Evolutionary conservation across 2,888 invertebrate species (phyloP).

Genomic region (Imbricaverruca yamaguchii): DNA sequence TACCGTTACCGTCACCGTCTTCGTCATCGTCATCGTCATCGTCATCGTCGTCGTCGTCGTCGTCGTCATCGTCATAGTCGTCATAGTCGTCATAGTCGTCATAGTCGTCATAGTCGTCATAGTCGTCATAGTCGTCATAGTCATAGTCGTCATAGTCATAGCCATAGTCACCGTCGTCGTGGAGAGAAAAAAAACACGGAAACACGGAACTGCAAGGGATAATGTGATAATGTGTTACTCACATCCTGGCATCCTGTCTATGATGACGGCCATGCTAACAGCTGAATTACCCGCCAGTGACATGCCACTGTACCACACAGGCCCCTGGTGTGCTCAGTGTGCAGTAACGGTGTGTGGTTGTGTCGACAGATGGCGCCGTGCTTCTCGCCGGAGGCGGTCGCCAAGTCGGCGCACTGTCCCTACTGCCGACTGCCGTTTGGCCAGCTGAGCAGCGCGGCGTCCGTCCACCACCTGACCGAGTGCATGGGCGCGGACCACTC

Average conservation of each 20-base stretch:
- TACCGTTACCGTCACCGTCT: no score
- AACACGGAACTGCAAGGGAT: no score
- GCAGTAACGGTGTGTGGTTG: no score
- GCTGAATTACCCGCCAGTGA: no score
- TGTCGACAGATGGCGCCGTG: not conserved
- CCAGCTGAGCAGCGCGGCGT: not conserved
- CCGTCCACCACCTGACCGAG: not conserved
- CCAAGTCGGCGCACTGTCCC: slow-evolving; percentile 5
- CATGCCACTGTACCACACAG: no score
- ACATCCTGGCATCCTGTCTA: no score
- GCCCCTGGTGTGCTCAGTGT: no score
- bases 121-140: not conserved
- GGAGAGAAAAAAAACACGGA: no score
- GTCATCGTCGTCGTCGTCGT: no score
- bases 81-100: not conserved
- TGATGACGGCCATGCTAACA: no score
- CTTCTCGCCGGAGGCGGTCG: not conserved
- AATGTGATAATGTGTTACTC: no score
- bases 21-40: no score
- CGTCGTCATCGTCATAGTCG: not conserved
- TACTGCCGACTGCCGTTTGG: not conserved
- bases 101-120: not conserved
- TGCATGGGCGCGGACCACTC: not conserved
- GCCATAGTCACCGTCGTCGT: not conserved
- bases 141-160: not conserved